Evolutionary conservation across 2,888 invertebrate genomes (phyloP).

Genomic region (Antitype chi): DNA sequence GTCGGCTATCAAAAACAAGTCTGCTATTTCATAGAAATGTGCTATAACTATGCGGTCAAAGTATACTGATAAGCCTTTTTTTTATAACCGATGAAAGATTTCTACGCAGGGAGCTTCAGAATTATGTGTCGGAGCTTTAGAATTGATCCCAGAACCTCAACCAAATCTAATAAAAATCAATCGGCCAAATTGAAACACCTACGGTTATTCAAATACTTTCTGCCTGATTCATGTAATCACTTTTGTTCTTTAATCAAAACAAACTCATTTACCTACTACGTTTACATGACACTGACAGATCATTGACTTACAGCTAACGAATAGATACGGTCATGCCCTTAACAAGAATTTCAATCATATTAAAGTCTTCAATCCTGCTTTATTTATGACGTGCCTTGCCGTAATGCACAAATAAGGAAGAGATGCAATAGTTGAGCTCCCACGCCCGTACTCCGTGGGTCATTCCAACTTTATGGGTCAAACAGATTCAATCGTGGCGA

Average conservation of each 20-base stretch:
- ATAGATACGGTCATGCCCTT: not conserved
- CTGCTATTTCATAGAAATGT: no score
- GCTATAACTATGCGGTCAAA: no score
- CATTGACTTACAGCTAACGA: slow-evolving; percentile 29
- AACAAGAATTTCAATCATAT: slow-evolving; percentile 25
- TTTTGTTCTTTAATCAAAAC: not conserved
- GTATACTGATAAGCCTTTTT: no score
- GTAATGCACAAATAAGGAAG: slow-evolving; percentile 62
- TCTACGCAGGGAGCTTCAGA: no score
- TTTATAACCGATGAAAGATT: no score
- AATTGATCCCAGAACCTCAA: no score
- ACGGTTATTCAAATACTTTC: not conserved
- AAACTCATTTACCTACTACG: not conserved
- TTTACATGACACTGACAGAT: not conserved
- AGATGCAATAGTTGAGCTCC: slow-evolving; percentile 59
- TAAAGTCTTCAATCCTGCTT: slow-evolving; percentile 24
- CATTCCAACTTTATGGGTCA: slow-evolving; percentile 66
- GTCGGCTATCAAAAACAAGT: no score
- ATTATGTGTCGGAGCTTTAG: no score
- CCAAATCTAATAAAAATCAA: not conserved
- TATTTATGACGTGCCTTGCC: slow-evolving; percentile 46
- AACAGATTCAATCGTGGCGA: slow-evolving; percentile 64
- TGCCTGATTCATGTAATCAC: not conserved
- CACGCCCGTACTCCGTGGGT: slow-evolving; percentile 62
- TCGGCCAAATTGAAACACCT: not conserved